Conservation (phyloP, 2,888 invertebrate species). For the Sisyra nigra region DNA sequence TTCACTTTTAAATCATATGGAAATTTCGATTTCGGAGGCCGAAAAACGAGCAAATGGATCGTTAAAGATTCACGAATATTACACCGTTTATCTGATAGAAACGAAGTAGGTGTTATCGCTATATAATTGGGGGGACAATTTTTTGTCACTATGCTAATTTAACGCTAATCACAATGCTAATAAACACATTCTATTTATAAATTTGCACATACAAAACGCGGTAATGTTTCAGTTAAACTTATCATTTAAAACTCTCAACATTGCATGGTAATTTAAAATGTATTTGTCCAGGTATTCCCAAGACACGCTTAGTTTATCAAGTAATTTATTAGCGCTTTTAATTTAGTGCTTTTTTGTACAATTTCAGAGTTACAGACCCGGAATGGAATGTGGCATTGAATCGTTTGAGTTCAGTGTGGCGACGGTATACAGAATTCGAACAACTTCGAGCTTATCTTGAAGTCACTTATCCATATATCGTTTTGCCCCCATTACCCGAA, state of each 20-base stretch:
- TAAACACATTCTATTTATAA: no score
- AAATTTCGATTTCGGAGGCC: constrained; percentile 59
- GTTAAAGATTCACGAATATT: constrained; percentile 57
- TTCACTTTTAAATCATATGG: constrained; percentile 50
- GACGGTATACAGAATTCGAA: constrained; percentile 75
- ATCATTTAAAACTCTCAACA: no score
- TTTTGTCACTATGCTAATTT: no score
- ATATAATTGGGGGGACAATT: no score
- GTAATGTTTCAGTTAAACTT: no score
- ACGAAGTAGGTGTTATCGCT: constrained; percentile 41
- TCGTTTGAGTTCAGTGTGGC: constrained; percentile 53
- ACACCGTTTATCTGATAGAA: constrained; percentile 63
- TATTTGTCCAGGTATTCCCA: no score
- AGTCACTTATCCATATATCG: constrained; percentile 61
- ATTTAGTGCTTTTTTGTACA: neutral
- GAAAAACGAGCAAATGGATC: constrained; percentile 62
- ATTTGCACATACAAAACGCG: no score
- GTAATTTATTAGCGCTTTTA: neutral
- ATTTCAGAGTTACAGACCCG: constrained; percentile 45
- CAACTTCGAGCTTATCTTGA: constrained; percentile 61
- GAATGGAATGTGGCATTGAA: constrained; percentile 41
- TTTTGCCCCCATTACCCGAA: constrained; percentile 68
- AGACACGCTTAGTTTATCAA: no score
- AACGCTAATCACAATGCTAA: no score
- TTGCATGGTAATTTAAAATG: no score